Conservation (phyloP, 2,888 invertebrate genomes). For the Linnaemya tessellans region DNA sequence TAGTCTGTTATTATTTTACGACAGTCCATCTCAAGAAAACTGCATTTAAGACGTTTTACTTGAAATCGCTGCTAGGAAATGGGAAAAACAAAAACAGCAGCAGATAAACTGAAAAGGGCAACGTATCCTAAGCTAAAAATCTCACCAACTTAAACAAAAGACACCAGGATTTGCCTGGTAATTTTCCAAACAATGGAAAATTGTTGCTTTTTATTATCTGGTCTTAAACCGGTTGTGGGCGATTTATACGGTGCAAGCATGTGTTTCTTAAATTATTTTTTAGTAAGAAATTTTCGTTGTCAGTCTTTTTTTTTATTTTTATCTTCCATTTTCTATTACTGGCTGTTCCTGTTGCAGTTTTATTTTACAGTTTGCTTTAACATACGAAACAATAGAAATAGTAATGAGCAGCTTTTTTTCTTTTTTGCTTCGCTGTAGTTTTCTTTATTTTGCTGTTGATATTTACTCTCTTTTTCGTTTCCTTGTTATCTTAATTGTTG, state of each 20-base stretch:
- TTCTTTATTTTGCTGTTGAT: too few relatives aligned
- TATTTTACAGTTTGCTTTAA: neutral
- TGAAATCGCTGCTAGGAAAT: neutral
- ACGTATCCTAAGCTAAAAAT: neutral
- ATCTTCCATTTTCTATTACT: neutral
- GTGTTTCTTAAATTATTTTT: conserved; percentile 8
- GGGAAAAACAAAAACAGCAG: neutral
- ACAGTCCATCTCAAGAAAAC: too few relatives aligned
- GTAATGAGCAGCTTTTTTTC: conserved; percentile 39
- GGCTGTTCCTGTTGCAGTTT: conserved; percentile 5
- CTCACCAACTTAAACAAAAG: neutral
- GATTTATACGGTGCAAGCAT: conserved; percentile 29
- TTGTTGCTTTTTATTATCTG: conserved; percentile 31
- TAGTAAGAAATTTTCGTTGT: neutral
- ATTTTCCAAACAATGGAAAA: neutral
- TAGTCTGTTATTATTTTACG: too few relatives aligned
- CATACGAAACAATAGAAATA: conserved; percentile 34
- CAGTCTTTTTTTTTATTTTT: neutral
- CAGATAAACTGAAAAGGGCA: neutral
- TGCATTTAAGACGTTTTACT: neutral
- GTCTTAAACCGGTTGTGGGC: conserved; percentile 33
- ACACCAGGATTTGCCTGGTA: neutral
- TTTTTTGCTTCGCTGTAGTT: neutral
- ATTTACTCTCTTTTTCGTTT: neutral
- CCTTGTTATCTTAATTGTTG: conserved; percentile 15